phyloP scores from a whole-genome alignment of 1,140 invertebrate species.

The Camponotus floridanus region DNA sequence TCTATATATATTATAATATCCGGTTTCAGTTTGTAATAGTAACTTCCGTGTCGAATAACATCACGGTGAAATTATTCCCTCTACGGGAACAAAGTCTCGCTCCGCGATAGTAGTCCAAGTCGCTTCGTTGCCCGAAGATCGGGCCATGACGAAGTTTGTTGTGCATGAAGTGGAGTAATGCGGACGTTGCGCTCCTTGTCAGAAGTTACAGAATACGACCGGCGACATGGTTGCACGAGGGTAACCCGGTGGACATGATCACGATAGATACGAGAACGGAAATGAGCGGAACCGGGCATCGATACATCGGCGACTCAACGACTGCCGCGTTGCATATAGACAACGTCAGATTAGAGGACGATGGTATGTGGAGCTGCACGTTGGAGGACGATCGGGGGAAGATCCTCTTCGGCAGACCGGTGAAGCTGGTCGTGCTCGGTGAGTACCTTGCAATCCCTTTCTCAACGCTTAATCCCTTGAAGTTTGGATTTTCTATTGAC shows the following conservation, averaged over 20 bases:
- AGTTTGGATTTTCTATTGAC: constrained; percentile 16
- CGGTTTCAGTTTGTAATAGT: not conserved
- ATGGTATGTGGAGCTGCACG: constrained; percentile 90
- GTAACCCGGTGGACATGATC: constrained; percentile 85
- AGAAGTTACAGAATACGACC: constrained; percentile 83
- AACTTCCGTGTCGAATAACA: not conserved
- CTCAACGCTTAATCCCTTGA: not conserved
- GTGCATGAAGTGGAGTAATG: constrained; percentile 39
- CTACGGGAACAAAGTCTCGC: constrained; percentile 24
- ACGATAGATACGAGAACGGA: constrained; percentile 85
- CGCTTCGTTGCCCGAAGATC: constrained; percentile 39
- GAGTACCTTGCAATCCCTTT: constrained; percentile 79
- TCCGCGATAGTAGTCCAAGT: constrained; percentile 27
- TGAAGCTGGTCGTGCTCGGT: constrained; percentile 90
- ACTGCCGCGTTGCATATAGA: constrained; percentile 89
- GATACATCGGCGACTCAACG: constrained; percentile 86
- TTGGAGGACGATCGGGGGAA: constrained; percentile 88
- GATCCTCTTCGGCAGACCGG: constrained; percentile 87
- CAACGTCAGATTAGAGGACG: constrained; percentile 90
- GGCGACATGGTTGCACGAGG: constrained; percentile 85
- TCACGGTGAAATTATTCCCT: not conserved
- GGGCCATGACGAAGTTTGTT: constrained; percentile 32
- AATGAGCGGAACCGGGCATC: constrained; percentile 85
- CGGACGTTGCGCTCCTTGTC: constrained; percentile 37
- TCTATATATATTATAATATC: constrained; percentile 26